Evolutionary conservation across 2,797 vertebrate species (phyloP), one percentile per base, ranked within the genome.

Genomic region (Silurus lanzhouensis): DNA sequence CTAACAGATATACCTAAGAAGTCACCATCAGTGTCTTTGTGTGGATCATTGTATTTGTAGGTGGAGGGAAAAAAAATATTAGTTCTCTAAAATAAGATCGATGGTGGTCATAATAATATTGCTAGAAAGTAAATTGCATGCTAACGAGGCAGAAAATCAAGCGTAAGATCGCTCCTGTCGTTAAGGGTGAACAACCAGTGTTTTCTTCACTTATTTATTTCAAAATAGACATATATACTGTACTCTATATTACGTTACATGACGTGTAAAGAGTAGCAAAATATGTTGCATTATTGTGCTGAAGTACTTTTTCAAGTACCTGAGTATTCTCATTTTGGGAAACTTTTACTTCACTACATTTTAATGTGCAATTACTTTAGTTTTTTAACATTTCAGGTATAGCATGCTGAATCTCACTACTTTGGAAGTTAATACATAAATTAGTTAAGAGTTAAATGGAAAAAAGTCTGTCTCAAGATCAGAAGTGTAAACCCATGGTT

Each of bases 1-100:
- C 57, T 64, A 72, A 63, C 22, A 79, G 38, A 84, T 66, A 48
- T 70, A 66, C 22, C 63, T 79, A 22, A 48, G 48, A 61, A n/a
- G 58, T 64, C 60, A 60, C 13, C 55, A 84, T 79, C 83, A 61
- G 75, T 46, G 8, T 14, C 25, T 27, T 13, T 20, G 57, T 77
- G 55, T 31, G 27, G 52, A 55, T 60, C 55, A 38, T 3, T 57
- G 75, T 57, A 31, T 31, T 27, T 17, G 14, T 38, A 57, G 17
- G 27, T n/a, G 15, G 27, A 60, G 27, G n/a, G n/a, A 64, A n/a
- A n/a, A n/a, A n/a, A n/a, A n/a, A 44, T 12, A 13, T 9, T n/a
- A 48, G 44, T 1, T 48, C 70, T 72, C 20, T 12, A 22, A 22
- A 46, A 72, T 48, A 46, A 10, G 19, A 70, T 44, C 38, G 38